Evolutionary conservation across 35 echinoderm and acorn worm genomes (phyloP), one percentile per base, ranked within the genome.

Genomic region (Heliocidaris tuberculata): DNA sequence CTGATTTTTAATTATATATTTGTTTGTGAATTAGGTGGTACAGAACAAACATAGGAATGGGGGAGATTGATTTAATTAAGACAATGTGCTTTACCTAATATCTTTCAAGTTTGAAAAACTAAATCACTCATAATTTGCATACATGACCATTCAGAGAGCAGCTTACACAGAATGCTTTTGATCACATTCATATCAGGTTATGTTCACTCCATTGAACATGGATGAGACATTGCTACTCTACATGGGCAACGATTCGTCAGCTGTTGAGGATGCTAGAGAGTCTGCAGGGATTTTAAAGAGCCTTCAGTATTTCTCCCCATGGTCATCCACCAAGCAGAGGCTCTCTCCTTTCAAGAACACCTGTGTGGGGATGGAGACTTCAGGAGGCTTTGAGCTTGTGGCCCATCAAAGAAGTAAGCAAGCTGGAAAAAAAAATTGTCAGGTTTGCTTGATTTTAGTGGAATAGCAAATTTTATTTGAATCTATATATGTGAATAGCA

Each of bases 301-400:
- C 16, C 48, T 94, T 47, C 71, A 59, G 15, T 86, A 27, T 13
- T 59, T 89, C 24, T 47, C 95, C 30, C 95, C 96, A 30, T 98
- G 97, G 98, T 21, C 60, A 31, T 60, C 70, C 21, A 92, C 31
- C 13, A 86, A 94, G 13, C 54, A 52, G 54, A 95, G 93, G 35
- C 85, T 99, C 13, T 99, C 98, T 13, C 95, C 95, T 12, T 94
- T 99, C 15, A 92, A 95, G 13, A 94, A 95, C 1, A 54, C 89
- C 16, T 99, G 98, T 54, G 48, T 99, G 21, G 96, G 96, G 27
- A 48, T 99, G 13, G 85, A 96, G 29, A 59, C 90, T 48, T 24
- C 47, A 13, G 47, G 61, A 13, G 48, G 47, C 2, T 96, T 94
- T 90, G 60, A 47, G 29, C 49, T 98, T 86, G 19, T 27, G n/a